Percentiles rank a stretch among this genome's conserved stretches.
These are phyloP conservation scores for Silurus meridionalis DNA, from an alignment of 2,113 vertebrate species.

Conservation along the genomic window DNA sequence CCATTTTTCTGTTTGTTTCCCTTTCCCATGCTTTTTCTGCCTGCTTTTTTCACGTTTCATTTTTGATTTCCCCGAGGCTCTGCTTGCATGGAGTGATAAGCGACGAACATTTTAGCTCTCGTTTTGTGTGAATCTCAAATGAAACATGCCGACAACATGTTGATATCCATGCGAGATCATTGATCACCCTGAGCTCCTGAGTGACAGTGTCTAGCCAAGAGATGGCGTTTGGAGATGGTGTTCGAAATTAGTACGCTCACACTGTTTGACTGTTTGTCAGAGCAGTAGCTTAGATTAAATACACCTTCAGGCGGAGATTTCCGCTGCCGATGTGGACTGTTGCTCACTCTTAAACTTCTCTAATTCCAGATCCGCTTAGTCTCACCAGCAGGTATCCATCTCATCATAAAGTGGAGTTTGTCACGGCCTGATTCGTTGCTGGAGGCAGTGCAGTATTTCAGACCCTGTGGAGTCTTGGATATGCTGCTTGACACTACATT, in stretches of 20 bases:
- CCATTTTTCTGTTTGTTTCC: slow-evolving; percentile 9
- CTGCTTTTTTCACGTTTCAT: slow-evolving; percentile 11
- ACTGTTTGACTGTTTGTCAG: not conserved
- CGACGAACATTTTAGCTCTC: slow-evolving; percentile 17
- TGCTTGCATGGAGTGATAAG: slow-evolving; percentile 24
- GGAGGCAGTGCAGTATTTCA: not conserved
- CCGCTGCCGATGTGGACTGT: not conserved
- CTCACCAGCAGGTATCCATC: not conserved
- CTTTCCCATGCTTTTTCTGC: slow-evolving; percentile 2
- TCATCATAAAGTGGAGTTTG: not conserved
- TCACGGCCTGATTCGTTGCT: not conserved
- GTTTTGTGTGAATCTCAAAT: slow-evolving; percentile 41
- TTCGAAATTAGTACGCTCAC: not conserved
- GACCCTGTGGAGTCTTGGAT: not conserved
- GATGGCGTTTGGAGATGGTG: slow-evolving; percentile 21
- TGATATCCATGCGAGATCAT: slow-evolving; percentile 29
- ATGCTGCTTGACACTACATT: not conserved
- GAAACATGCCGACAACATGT: slow-evolving; percentile 27
- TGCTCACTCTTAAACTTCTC: not conserved
- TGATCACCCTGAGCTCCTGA: slow-evolving; percentile 14
- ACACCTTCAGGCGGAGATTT: slow-evolving; percentile 37
- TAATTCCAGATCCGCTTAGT: slow-evolving; percentile 3
- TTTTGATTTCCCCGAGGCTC: slow-evolving; percentile 33
- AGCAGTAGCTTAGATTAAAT: slow-evolving; percentile 14
- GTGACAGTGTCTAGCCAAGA: not conserved